phyloP scores from a whole-genome alignment of 2,797 vertebrate species.

The Gymnopithys bicolor region DNA sequence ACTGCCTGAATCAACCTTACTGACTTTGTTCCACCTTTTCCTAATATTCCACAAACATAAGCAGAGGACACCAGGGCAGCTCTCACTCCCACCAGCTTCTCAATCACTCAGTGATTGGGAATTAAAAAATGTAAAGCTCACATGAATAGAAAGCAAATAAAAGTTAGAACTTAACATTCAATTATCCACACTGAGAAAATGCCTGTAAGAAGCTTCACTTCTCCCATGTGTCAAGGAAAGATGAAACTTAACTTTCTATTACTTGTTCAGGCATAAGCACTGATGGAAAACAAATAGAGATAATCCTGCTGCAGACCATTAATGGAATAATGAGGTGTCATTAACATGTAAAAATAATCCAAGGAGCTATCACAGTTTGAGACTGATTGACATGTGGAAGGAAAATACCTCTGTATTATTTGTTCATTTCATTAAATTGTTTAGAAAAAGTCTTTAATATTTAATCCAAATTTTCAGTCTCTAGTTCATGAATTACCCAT shows the following conservation, averaged over 20 bases:
- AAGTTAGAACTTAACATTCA: background rate
- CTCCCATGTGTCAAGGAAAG: background rate
- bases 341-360: background rate
- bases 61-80: background rate
- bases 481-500: constrained; percentile 16
- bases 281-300: constrained; percentile 34
- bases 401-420: background rate
- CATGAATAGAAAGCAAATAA: background rate
- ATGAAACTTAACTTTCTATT: background rate
- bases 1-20: background rate
- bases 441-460: constrained; percentile 24
- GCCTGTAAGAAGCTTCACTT: background rate
- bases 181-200: background rate
- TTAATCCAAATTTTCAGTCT: constrained; percentile 34
- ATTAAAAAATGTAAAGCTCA: background rate
- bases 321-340: constrained; percentile 32
- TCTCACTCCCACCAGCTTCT: background rate
- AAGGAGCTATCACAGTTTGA: background rate
- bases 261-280: background rate
- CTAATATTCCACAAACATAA: background rate
- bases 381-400: background rate
- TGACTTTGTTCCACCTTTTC: background rate
- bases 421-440: constrained; percentile 24
- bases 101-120: background rate
- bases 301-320: constrained; percentile 41